Evolutionary conservation across 2,888 invertebrate genomes (phyloP).

Genomic region (Melinaea marsaeus): DNA sequence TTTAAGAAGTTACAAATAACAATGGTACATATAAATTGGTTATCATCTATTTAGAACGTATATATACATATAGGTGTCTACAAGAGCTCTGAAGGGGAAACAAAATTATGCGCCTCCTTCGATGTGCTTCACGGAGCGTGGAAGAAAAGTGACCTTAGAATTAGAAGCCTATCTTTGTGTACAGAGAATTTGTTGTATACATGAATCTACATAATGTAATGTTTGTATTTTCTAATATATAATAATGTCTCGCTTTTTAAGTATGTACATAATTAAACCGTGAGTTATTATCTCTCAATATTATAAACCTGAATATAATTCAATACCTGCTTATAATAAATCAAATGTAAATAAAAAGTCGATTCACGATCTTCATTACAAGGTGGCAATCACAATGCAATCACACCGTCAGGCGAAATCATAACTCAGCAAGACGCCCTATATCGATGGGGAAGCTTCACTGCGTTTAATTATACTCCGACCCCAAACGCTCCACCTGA

Average conservation of each 20-base stretch:
- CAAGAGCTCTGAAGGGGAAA: conserved; percentile 13
- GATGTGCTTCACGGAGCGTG: conserved; percentile 61
- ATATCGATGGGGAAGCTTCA: conserved; percentile 73
- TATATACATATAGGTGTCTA: no score
- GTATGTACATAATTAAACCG: no score
- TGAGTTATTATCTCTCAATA: no score
- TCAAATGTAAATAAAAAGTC: conserved; percentile 32
- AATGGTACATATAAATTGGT: no score
- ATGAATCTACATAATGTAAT: no score
- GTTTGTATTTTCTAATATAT: no score
- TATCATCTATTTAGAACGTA: no score
- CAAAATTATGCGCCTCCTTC: conserved; percentile 71
- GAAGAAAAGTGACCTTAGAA: conserved; percentile 61
- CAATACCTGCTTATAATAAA: background rate
- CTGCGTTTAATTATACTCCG: conserved; percentile 76
- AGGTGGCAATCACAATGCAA: conserved; percentile 72
- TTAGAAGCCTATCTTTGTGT: background rate
- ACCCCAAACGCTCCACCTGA: conserved; percentile 70
- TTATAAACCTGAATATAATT: background rate
- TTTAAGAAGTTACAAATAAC: no score
- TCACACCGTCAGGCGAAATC: conserved; percentile 70
- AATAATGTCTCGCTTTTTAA: no score
- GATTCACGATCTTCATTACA: conserved; percentile 61
- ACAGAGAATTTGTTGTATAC: background rate
- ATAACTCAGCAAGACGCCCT: conserved; percentile 75